These are phyloP conservation scores for Crepidodera aurea DNA, from an alignment of 2,888 invertebrate species.

Conservation along the genomic window DNA sequence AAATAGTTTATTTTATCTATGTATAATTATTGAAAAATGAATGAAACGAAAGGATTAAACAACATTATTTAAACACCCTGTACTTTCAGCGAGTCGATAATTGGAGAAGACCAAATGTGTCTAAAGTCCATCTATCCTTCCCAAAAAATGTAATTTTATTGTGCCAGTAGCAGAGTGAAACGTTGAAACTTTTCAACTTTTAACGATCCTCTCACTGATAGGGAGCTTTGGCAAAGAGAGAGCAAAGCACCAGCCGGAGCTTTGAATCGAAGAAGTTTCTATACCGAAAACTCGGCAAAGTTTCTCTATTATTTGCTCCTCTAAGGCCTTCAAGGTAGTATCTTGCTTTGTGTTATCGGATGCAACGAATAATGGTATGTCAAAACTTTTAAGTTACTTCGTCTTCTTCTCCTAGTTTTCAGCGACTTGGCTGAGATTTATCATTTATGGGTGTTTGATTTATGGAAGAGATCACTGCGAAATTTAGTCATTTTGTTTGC, in stretches of 20 bases:
- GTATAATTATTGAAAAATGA: too few relatives aligned
- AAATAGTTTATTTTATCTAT: too few relatives aligned
- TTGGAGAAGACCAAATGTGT: not conserved
- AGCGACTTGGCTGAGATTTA: slow-evolving; percentile 39
- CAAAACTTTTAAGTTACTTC: slow-evolving; percentile 45
- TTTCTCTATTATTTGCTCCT: slow-evolving; percentile 45
- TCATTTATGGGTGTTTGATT: slow-evolving; percentile 43
- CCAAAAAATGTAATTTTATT: slow-evolving; percentile 39
- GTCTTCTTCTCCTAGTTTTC: slow-evolving; percentile 37
- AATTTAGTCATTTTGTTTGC: slow-evolving; percentile 1
- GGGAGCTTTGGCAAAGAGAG: slow-evolving; percentile 35
- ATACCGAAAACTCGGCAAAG: slow-evolving; percentile 39
- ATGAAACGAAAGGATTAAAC: too few relatives aligned
- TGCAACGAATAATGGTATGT: slow-evolving; percentile 46
- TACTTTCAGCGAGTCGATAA: not conserved
- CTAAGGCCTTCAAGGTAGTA: slow-evolving; percentile 45
- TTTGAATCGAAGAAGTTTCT: slow-evolving; percentile 43
- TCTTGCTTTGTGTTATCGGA: slow-evolving; percentile 44
- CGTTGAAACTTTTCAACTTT: slow-evolving; percentile 38
- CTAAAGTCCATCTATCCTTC: not conserved
- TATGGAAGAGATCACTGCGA: slow-evolving; percentile 24
- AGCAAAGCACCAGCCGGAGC: slow-evolving; percentile 29
- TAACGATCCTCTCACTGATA: slow-evolving; percentile 42
- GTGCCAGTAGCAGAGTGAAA: slow-evolving; percentile 36
- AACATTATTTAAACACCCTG: too few relatives aligned